A percentile compares a stretch with the other conserved stretches of the same genome.
phyloP scores from a whole-genome alignment of 2,797 vertebrate species.

The Fistularia commersonii region DNA sequence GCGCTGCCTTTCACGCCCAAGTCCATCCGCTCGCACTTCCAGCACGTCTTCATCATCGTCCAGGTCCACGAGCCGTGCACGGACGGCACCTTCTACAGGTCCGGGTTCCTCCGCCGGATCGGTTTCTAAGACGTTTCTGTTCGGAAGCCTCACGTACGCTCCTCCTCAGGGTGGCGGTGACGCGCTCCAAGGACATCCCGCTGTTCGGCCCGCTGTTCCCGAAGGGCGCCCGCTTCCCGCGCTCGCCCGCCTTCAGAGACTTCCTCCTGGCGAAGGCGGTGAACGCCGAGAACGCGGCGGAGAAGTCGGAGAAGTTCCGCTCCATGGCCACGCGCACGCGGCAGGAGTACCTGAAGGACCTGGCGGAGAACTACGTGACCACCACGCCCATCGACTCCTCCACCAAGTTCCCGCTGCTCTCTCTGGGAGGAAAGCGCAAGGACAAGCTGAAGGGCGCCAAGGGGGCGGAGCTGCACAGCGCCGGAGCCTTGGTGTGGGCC shows the following conservation, averaged over 20 bases:
- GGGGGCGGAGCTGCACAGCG: slow-evolving; percentile 80
- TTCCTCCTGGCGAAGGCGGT: slow-evolving; percentile 89
- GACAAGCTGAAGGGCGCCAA: slow-evolving; percentile 80
- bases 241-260: slow-evolving; percentile 81
- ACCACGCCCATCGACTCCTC: slow-evolving; percentile 87
- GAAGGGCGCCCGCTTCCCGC: slow-evolving; percentile 78
- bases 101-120: too few species aligned
- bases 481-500: slow-evolving; percentile 82
- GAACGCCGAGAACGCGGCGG: slow-evolving; percentile 87
- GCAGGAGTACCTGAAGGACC: slow-evolving; percentile 89
- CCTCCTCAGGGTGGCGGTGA: slow-evolving; percentile 83
- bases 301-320: slow-evolving; percentile 88
- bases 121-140: too few species aligned
- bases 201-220: slow-evolving; percentile 86
- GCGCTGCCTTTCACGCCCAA: slow-evolving; percentile 88
- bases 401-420: slow-evolving; percentile 85
- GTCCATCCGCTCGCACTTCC: slow-evolving; percentile 91
- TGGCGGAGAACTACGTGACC: slow-evolving; percentile 87
- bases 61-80: slow-evolving; percentile 81
- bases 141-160: too few species aligned
- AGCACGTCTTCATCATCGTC: slow-evolving; percentile 90
- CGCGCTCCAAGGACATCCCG: slow-evolving; percentile 90
- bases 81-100: slow-evolving; percentile 85
- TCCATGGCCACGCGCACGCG: slow-evolving; percentile 91
- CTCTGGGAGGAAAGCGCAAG: slow-evolving; percentile 83